Base-by-base conservation (phyloP, 2,113 vertebrate species). In the Mohoua ochrocephala region DNA sequence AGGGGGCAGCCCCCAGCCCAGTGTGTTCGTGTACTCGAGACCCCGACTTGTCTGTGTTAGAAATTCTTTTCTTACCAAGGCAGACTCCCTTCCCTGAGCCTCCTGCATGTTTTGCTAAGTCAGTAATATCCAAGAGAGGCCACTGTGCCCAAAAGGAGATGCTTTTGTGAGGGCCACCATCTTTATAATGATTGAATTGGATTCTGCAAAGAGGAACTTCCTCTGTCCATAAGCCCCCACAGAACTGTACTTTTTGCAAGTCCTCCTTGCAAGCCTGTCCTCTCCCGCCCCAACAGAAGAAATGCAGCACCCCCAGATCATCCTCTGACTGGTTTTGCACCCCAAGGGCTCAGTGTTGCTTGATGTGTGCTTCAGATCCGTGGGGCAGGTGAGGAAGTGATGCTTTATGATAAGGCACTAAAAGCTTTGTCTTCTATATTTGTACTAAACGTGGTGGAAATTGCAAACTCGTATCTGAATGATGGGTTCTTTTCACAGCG, bases 21-120 rank as follows among this genome's bases (percentile, higher is more conserved):
- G 8, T 5, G 2, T 27, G 8, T 10, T 42, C 5, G 7, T 16
- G 11, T 39, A 7, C 24, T 64, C 0, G 2, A 20, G 13, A 52
- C 44, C 33, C 31, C 0, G 2, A 39, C 21, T 64, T 44, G 56
- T 33, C 15, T 31, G 44, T 42, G 7, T 27, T 39, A 60, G 27
- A 75, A 57, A 44, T 63, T 39, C 6, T 56, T 90, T 59, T 79
- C 65, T 67, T 75, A 68, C 10, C 22, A 56, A 60, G 23, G 35
- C 27, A 88, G 28, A 20, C 10, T 60, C 31, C 16, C 17, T 65
- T 74, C 1, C 0, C 22, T 8, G 13, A 89, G 37, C 67, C 23
- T 87, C 6, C 57, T 83, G 37, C 5, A 3, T 33, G 21, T 44
- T 71, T 77, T 59, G 19, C 4, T 10, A 50, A 47, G 42, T 26